Percentiles rank a stretch among this genome's conserved stretches.
These are phyloP conservation scores for Spatulosminthurus flaviceps DNA, from an alignment of 2,888 invertebrate species.

Conservation along the genomic window DNA sequence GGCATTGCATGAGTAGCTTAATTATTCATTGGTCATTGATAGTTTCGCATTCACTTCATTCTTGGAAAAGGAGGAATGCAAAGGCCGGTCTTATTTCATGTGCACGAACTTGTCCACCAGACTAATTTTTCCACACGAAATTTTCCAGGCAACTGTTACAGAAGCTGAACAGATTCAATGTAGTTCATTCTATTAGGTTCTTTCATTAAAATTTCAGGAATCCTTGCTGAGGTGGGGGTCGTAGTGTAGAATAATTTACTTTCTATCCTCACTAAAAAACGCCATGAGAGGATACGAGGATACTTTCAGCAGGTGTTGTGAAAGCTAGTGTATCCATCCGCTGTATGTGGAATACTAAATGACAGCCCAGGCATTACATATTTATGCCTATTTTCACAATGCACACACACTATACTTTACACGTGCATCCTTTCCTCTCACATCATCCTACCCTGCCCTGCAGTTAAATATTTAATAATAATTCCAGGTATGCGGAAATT, in stretches of 20 bases:
- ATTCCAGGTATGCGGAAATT: not conserved
- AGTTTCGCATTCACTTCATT: too few relatives aligned
- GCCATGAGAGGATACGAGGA: not conserved
- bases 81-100: too few relatives aligned
- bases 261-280: not conserved
- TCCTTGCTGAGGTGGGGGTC: not conserved
- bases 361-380: too few relatives aligned
- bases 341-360: conserved; percentile 16
- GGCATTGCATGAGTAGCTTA: too few relatives aligned
- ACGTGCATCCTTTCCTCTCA: too few relatives aligned
- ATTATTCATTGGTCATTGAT: too few relatives aligned
- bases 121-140: not conserved
- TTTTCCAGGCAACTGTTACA: not conserved
- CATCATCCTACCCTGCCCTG: too few relatives aligned
- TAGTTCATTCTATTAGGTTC: not conserved
- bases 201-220: conserved; percentile 24
- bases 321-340: conserved; percentile 29
- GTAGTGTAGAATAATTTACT: conserved; percentile 2
- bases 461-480: not conserved
- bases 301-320: conserved; percentile 4
- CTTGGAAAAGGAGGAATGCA: too few relatives aligned
- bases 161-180: not conserved
- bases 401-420: too few relatives aligned
- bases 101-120: too few relatives aligned
- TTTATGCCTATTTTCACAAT: too few relatives aligned